Evolutionary conservation across 1,140 invertebrate genomes (phyloP).

Genomic region (Drosophila nikananu): DNA sequence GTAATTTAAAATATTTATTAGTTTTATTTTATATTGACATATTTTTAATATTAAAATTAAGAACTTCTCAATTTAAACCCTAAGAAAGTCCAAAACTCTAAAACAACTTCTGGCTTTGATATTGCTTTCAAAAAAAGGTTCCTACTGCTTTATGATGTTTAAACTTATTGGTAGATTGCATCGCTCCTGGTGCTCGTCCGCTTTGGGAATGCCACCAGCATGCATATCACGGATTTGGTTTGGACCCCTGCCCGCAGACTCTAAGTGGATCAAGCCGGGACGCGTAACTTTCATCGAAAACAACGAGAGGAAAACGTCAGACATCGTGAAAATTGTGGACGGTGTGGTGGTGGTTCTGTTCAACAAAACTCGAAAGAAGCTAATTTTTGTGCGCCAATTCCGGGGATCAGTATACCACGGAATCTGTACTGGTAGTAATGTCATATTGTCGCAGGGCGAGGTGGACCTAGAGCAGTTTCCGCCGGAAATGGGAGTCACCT

Average conservation of each 20-base stretch:
- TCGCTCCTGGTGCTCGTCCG: not conserved
- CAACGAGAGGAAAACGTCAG: slow-evolving; percentile 88
- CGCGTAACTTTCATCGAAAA: slow-evolving; percentile 89
- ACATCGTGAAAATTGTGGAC: slow-evolving; percentile 89
- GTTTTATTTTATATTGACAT: not conserved
- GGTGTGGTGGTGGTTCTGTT: slow-evolving; percentile 94
- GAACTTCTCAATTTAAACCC: not conserved
- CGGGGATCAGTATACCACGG: slow-evolving; percentile 92
- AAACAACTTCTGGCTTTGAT: not conserved
- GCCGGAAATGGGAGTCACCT: slow-evolving; percentile 90
- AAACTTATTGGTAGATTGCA: not conserved
- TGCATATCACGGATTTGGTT: slow-evolving; percentile 87
- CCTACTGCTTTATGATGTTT: not conserved
- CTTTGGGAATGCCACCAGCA: slow-evolving; percentile 77
- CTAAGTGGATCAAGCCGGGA: slow-evolving; percentile 89
- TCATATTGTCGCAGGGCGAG: slow-evolving; percentile 86
- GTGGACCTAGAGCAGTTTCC: slow-evolving; percentile 92
- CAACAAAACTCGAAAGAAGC: slow-evolving; percentile 90
- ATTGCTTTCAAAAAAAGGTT: not conserved
- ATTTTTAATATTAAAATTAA: not conserved
- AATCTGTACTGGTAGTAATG: slow-evolving; percentile 76
- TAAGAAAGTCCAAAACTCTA: not conserved
- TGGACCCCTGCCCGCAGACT: slow-evolving; percentile 87
- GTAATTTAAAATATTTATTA: not conserved
- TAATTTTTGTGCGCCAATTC: slow-evolving; percentile 97